A percentile compares a stretch with the other conserved stretches of the same genome.
Evolutionary conservation across 2,888 invertebrate genomes (phyloP).

Genomic region (Dichetophora obliterata): DNA sequence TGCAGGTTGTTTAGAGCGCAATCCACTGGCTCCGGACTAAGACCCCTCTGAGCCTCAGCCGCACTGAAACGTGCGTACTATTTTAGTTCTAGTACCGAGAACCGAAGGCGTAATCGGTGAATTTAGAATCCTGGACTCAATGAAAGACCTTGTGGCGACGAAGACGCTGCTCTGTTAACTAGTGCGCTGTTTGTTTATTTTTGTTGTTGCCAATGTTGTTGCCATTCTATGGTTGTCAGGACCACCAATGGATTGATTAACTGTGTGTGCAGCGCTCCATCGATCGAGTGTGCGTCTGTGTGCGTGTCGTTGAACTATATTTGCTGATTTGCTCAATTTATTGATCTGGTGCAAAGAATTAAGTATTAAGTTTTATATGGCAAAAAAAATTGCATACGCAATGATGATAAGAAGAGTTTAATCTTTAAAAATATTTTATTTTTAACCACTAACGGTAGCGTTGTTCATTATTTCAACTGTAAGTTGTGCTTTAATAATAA

Average conservation of each 20-base stretch:
- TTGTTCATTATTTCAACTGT: no score
- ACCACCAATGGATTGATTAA: constrained; percentile 41
- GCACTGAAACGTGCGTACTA: constrained; percentile 25
- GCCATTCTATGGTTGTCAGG: constrained; percentile 9
- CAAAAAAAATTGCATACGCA: no score
- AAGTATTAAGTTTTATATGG: no score
- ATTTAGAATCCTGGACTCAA: background rate
- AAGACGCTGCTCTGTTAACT: background rate
- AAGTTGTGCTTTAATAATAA: no score
- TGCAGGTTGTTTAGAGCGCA: background rate
- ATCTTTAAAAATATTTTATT: no score
- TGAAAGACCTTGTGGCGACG: constrained; percentile 21
- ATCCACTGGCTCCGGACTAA: background rate
- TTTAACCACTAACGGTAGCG: no score
- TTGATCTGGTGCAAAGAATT: no score
- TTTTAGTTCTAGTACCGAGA: background rate
- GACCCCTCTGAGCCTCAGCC: background rate
- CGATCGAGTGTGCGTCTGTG: background rate
- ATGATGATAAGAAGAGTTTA: no score
- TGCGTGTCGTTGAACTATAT: constrained; percentile 6
- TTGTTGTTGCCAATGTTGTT: constrained; percentile 33
- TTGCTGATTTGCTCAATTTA: background rate
- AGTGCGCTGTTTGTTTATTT: background rate
- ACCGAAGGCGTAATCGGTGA: constrained; percentile 16
- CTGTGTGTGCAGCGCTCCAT: constrained; percentile 4